phyloP scores from a whole-genome alignment of 2,113 vertebrate species.

The Athene cunicularia region DNA sequence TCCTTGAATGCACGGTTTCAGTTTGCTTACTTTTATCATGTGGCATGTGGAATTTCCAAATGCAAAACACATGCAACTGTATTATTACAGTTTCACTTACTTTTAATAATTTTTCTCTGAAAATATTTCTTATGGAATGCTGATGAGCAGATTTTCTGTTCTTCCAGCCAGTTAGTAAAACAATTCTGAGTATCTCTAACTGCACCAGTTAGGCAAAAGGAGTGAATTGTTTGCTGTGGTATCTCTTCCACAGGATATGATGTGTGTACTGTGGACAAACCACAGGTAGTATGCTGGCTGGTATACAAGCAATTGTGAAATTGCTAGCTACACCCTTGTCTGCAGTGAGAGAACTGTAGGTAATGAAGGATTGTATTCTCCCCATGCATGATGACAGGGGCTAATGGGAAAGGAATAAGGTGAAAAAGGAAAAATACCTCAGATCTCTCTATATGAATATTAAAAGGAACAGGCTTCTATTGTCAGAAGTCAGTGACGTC shows the following conservation, averaged over 20 bases:
- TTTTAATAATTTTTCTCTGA: not conserved
- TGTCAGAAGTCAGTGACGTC: slow-evolving; percentile 1
- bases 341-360: not conserved
- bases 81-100: not conserved
- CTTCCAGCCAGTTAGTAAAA: not conserved
- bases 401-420: slow-evolving; percentile 20
- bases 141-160: not conserved
- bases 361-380: not conserved
- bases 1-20: not conserved
- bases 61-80: not conserved
- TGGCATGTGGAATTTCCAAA: not conserved
- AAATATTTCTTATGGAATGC: not conserved
- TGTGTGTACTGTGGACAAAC: not conserved
- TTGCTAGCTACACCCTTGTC: not conserved
- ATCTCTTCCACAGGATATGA: not conserved
- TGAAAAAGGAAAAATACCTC: not conserved
- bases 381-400: not conserved
- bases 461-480: not conserved
- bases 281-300: not conserved
- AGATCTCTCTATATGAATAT: not conserved
- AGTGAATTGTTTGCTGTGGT: not conserved
- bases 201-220: not conserved
- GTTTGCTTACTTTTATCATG: not conserved
- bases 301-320: not conserved
- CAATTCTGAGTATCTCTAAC: not conserved